A percentile compares a stretch with the other conserved stretches of the same genome.
These are phyloP conservation scores for Luscinia megarhynchos DNA, from an alignment of 2,797 vertebrate genomes.

Conservation along the genomic window DNA sequence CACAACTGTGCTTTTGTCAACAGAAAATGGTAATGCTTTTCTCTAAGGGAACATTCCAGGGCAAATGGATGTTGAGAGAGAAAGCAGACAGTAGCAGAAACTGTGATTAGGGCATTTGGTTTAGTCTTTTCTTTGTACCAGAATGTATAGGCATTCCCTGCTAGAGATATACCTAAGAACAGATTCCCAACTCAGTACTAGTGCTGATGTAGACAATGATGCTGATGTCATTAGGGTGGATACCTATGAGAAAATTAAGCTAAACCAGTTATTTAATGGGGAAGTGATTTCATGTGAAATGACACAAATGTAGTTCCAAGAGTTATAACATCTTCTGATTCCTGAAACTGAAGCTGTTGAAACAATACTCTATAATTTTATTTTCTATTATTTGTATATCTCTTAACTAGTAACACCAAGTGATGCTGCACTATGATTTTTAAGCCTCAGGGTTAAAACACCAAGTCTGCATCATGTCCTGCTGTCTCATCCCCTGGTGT, in stretches of 20 bases:
- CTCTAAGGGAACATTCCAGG: slow-evolving; percentile 26
- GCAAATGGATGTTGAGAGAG: not conserved
- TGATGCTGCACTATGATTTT: not conserved
- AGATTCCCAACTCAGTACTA: not conserved
- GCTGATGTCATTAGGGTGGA: not conserved
- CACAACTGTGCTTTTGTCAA: not conserved
- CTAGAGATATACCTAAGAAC: not conserved
- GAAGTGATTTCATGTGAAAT: not conserved
- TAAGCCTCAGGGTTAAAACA: slow-evolving; percentile 3
- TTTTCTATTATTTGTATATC: not conserved
- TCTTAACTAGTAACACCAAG: not conserved
- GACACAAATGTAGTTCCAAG: not conserved
- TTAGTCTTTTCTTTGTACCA: not conserved
- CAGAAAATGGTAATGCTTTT: slow-evolving; percentile 1
- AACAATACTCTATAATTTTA: not conserved
- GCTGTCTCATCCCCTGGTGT: not conserved
- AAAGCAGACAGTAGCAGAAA: not conserved
- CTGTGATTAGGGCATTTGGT: not conserved
- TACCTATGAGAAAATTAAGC: not conserved
- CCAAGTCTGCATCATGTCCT: not conserved
- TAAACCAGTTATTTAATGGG: slow-evolving; percentile 1
- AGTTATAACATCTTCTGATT: not conserved
- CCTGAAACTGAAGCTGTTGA: not conserved
- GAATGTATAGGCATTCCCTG: not conserved
- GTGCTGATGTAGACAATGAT: not conserved